Evolutionary conservation across 92 coral and sea anemone species (phyloP), one percentile per base, ranked within the genome.

Genomic region (Chrysogorgia sp.): DNA sequence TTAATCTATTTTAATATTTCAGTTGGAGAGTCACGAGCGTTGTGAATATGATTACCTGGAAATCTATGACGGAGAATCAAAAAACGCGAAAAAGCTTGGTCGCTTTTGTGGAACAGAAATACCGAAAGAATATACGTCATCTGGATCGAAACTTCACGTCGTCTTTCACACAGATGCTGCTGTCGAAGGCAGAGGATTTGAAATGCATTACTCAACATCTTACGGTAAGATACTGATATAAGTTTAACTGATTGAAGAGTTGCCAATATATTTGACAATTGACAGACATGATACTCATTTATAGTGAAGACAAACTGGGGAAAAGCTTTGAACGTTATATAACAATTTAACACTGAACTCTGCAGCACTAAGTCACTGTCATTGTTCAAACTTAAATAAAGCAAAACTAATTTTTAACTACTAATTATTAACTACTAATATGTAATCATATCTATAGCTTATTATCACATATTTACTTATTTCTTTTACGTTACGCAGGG

Each of bases 21-120:
- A 93, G 97, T 15, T 93, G 2, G 98, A 94, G 76, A 29, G 78
- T 53, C 88, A 90, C 59, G 77, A 82, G 49, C 81, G 79, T 21
- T 94, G 98, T 68, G 96, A 88, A 52, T 94, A 87, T 66, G 98
- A 94, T 56, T 74, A 74, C 37, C 59, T 94, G 67, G 98, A 91
- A 40, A 57, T 94, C 45, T 94, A 87, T 71, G 88, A 91, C 69
- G 98, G 98, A 22, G 82, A 53, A n/a, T 66, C 84, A 34, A 50
- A 50, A 33, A 49, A 68, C 19, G 76, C 63, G 24, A 78, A 55
- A 71, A 74, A 86, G 67, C 86, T 94, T 58, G 89, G 89, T 45
- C 88, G 83, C 70, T 80, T 89, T 23, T 94, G 98, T 41, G 98
- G 97, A 35, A 20, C 28, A 28, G 53, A 34, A 23, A 40, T 71